These are phyloP conservation scores for Myocastor coypus DNA, from an alignment of 2,113 vertebrate species.

Conservation along the genomic window DNA sequence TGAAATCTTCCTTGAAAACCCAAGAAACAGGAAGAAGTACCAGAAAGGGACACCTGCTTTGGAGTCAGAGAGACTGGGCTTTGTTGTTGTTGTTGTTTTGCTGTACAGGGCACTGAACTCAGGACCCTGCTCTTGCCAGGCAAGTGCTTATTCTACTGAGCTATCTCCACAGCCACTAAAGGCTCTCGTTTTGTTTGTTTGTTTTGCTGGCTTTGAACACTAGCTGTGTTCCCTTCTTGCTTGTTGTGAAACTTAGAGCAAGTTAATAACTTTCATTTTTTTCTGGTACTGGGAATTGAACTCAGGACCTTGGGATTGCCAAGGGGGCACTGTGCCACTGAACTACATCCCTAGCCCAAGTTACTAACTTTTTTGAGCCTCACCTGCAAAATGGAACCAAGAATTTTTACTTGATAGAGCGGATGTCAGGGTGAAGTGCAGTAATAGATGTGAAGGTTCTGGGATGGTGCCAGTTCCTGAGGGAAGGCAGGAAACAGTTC, in stretches of 20 bases:
- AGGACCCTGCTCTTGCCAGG: no score
- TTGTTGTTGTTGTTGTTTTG: not conserved
- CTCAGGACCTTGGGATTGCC: no score
- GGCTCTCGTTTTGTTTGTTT: no score
- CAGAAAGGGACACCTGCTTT: not conserved
- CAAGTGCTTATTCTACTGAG: no score
- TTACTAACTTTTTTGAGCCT: constrained; percentile 48
- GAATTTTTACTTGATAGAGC: not conserved
- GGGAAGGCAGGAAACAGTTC: not conserved
- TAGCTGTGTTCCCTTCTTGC: not conserved
- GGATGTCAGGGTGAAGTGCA: not conserved
- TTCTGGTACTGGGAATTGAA: no score
- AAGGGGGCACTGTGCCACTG: no score
- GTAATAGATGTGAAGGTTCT: not conserved
- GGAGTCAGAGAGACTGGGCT: constrained; percentile 17
- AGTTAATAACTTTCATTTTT: constrained; percentile 29
- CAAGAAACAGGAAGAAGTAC: constrained; percentile 7
- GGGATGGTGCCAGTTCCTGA: not conserved
- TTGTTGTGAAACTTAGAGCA: constrained; percentile 7
- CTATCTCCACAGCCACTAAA: no score
- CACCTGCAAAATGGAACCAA: not conserved
- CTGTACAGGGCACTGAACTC: no score
- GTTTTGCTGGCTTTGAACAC: not conserved
- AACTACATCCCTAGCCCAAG: not conserved
- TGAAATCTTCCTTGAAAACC: not conserved